Evolutionary conservation across 2,888 invertebrate genomes (phyloP).

Genomic region (Agriopis marginaria): DNA sequence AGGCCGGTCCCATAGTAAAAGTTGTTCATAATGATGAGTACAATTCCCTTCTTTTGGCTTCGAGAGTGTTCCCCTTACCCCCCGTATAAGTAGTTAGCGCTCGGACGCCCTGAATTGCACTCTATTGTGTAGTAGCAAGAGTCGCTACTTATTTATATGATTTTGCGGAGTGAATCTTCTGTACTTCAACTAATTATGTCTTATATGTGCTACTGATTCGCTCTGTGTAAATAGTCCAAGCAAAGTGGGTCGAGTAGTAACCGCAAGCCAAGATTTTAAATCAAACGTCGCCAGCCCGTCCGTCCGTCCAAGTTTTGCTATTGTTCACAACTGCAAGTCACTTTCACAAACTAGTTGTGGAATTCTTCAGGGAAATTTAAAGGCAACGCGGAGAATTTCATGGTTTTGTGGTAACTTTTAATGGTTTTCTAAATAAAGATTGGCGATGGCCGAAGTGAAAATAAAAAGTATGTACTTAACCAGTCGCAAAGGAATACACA

Average conservation of each 20-base stretch:
- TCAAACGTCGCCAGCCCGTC: slow-evolving; percentile 11
- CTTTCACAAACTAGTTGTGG: slow-evolving; percentile 27
- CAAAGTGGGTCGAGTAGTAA: slow-evolving; percentile 1
- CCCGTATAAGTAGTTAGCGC: too few relatives aligned
- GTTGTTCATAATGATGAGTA: too few relatives aligned
- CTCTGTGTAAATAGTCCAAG: slow-evolving; percentile 6
- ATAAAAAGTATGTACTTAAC: not conserved
- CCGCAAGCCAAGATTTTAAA: slow-evolving; percentile 15
- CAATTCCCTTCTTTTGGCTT: too few relatives aligned
- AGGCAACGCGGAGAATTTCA: slow-evolving; percentile 2
- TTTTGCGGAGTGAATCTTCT: too few relatives aligned
- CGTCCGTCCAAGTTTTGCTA: slow-evolving; percentile 8
- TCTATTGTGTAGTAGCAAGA: too few relatives aligned
- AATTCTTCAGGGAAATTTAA: slow-evolving; percentile 28
- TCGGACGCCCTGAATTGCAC: too few relatives aligned
- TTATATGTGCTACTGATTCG: not conserved
- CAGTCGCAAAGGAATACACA: not conserved
- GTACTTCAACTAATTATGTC: too few relatives aligned
- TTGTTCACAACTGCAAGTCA: slow-evolving; percentile 34
- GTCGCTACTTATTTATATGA: too few relatives aligned
- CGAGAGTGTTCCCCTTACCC: too few relatives aligned
- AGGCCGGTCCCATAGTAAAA: too few relatives aligned
- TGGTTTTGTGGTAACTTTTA: slow-evolving; percentile 14
- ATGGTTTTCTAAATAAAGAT: slow-evolving; percentile 27
- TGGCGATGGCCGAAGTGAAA: slow-evolving; percentile 1